Base-by-base conservation (phyloP, 1,140 invertebrate species). In the Pemphigus obesinymphae region DNA sequence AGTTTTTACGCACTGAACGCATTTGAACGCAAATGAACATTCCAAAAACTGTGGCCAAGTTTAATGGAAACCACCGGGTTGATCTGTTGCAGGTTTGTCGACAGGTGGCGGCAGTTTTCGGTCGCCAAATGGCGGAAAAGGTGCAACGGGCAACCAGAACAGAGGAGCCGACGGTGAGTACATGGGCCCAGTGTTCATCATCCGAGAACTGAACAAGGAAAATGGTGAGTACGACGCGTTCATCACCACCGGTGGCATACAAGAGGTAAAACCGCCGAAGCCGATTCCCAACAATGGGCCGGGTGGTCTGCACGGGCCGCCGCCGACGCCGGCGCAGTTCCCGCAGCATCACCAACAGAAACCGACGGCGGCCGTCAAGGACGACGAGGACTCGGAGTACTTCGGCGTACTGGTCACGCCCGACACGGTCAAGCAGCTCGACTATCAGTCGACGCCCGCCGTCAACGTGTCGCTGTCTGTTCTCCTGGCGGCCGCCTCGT, bases 191-290 rank as follows among this genome's bases (percentile, higher is more conserved):
- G 82, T 82, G 72, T 82, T 82, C 45, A 55, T 82, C 6, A 78
- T 82, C 34, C 13, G 76, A 20, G 82, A 82, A 11, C 48, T 48
- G 20, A 31, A 82, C 45, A 68, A 68, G 11, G 53, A 63, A 4
- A 80, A 70, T 3, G 61, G 63, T 8, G 40, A 63, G 48, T 82
- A 76, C 34, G 75, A 78, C 23, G 82, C 70, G 34, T 80, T 78
- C 20, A 43, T 82, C n/a, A 76, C 75, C 10, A 66, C 75, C 63
- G 82, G 82, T 13, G 82, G 82, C 37, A 82, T 82, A n/a, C 72
- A 82, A 2, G 61, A 78, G 17, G 82, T 82, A 10, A 31, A 34
- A 2, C 26, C 68, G 7, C 58, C 29, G 20, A 8, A 23, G 13
- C 43, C 43, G 20, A 34, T 17, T n/a, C n/a, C n/a, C n/a, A n/a